Base-by-base conservation (phyloP, 2,888 invertebrate species). In the Ormia ochracea region DNA sequence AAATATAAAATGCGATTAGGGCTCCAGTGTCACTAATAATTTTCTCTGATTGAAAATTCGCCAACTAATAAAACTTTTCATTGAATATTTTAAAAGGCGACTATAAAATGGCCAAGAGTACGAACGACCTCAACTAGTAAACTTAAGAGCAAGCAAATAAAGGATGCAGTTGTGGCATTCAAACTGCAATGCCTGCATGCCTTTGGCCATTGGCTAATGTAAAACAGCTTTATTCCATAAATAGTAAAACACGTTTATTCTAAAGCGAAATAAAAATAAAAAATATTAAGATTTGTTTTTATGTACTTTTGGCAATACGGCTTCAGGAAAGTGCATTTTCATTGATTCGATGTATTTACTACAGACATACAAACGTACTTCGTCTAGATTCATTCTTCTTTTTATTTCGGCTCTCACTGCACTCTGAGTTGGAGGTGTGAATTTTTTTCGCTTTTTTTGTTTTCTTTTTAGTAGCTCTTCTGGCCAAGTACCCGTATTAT, bases 201-300 rank as follows among this genome's bases (percentile, higher is more conserved):
- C 41, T 65, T 52, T 41, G 50, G 38, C 52, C 36, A 68, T 70
- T 38, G 61, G 65, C 61, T 54, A 70, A 70, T 66, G 52, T 59
- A 75, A 66, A 79, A 80, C 66, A 70, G 54, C 59, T 75, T 61
- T 72, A 75, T 75, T 72, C 75, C 70, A 75, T 80, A 80, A 80
- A 80, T 66, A 54, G 59, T 38, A 54, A 59, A 75, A 79, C 75
- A 75, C 65, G 59, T 79, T 79, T 75, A 70, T 59, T 65, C 36
- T 23, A 6, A 17, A 17, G 28, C 19, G 28, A 41, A 17, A 54
- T 45, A 56, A 23, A 61, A 54, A 33, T 19, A 73, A 17, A 38
- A 38, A 14, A 31, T 38, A 54, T 28, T 54, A 68, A 41, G 23
- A 74, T 78, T 78, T 61, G 66, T 21, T 63, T 63, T 48, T 43